Base-by-base conservation (phyloP, 1,140 invertebrate species). In the Heliconius hewitsoni region DNA sequence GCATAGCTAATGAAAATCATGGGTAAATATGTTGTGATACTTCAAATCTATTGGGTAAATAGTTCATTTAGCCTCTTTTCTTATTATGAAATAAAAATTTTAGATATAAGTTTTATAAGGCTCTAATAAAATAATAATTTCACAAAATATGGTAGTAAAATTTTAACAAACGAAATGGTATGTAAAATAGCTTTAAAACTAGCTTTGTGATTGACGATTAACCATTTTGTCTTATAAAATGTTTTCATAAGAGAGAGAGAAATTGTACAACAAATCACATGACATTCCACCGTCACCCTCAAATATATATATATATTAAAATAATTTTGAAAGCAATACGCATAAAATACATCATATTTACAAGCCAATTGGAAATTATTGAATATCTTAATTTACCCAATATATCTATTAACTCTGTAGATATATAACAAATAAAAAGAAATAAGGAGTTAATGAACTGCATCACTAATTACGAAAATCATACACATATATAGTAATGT, bases 1-100 rank as follows among this genome's bases (percentile, higher is more conserved):
- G 90, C 77, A 91, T 86, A 8, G 93, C 93, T 93, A 80, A 23
- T 75, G 60, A 66, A 66, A 27, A 27, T 66, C 23, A 27, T 27
- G 1, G 19, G 55, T 55, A 57, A 9, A 8, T 9, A 27, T 57
- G n/a, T 57, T 23, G 23, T 2, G 9, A 27, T 27, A 27, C 19
- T 23, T 23, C 1, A 11, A 66, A 66, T 27, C 2, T 30, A 27
- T 11, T 11, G 11, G 23, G 11, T 66, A 52, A 52, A 52, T 6
- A 52, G 1, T 0, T 6, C 1, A 52, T 52, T 18, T 19, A 19
- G 13, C 13, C 9, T 52, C 5, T 52, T 52, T 52, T 19, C 16
- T 52, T 18, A 52, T 52, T 19, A 19, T 52, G 5, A 52, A 19
- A 6, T 19, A 8, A 46, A 42, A 42, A 42, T 0, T 1, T 13